These are phyloP conservation scores for Alouatta palliata DNA, from an alignment of 2,113 vertebrate species.

Conservation along the genomic window DNA sequence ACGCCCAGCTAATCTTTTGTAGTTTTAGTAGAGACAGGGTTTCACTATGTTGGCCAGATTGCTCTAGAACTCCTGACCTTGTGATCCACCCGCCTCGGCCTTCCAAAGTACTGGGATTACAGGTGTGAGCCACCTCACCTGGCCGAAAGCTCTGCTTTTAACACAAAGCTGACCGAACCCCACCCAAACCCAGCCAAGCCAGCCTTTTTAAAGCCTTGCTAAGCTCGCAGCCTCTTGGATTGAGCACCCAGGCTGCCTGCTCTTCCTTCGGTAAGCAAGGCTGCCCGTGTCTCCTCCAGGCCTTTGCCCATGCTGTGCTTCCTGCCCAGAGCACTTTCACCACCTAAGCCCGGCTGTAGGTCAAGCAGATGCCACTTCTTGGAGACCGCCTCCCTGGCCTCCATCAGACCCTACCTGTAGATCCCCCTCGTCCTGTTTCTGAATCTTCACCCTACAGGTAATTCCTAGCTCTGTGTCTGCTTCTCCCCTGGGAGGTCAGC, in stretches of 20 bases:
- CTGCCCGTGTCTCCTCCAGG: neutral
- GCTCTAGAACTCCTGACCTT: too few species aligned
- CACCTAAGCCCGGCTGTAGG: rapidly evolving
- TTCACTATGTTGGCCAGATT: too few species aligned
- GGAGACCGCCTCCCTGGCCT: rapidly evolving
- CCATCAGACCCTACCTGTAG: rapidly evolving
- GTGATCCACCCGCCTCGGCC: too few species aligned
- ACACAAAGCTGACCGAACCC: neutral
- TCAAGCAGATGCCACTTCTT: neutral
- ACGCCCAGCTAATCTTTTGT: too few species aligned
- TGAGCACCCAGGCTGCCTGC: neutral
- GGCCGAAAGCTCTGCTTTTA: neutral
- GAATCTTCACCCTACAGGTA: rapidly evolving
- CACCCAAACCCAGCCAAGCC: neutral
- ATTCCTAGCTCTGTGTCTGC: too few species aligned
- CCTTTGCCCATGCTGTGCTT: neutral
- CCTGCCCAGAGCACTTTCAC: neutral
- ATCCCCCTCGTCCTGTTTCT: rapidly evolving
- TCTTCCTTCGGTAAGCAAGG: neutral
- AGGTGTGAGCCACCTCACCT: too few species aligned
- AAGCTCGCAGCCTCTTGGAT: neutral
- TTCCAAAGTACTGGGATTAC: too few species aligned
- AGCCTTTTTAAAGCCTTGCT: neutral
- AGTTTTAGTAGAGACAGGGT: too few species aligned
- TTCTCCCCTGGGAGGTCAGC: neutral